These are phyloP conservation scores for Muscicapa striata DNA, from an alignment of 2,797 vertebrate genomes.

Conservation along the genomic window DNA sequence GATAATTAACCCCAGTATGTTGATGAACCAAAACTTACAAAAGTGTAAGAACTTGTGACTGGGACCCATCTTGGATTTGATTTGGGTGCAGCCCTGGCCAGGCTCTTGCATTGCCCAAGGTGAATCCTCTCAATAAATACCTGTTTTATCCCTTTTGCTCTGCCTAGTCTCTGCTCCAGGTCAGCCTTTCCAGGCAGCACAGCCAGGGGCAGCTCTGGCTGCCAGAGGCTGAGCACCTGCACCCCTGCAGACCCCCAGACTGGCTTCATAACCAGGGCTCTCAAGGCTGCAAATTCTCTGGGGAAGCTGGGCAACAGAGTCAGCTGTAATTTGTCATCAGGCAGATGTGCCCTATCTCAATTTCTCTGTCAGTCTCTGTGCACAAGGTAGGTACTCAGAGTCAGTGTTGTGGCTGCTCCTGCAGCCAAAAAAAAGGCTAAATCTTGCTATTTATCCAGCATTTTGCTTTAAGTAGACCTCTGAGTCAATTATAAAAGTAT, in stretches of 20 bases:
- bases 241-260: rapidly evolving
- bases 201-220: not conserved
- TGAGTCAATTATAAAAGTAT: not conserved
- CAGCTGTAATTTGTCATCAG: not conserved
- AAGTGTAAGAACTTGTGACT: too few species aligned
- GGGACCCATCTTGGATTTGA: too few species aligned
- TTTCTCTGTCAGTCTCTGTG: not conserved
- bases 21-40: too few species aligned
- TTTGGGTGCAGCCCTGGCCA: too few species aligned
- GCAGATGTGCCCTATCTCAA: not conserved
- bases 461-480: not conserved
- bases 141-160: too few species aligned
- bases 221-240: not conserved
- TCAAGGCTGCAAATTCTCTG: not conserved
- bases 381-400: not conserved
- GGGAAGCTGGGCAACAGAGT: not conserved
- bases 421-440: not conserved
- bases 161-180: too few species aligned
- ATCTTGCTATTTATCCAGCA: not conserved
- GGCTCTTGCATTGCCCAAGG: too few species aligned
- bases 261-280: not conserved
- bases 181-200: too few species aligned
- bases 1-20: too few species aligned
- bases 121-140: too few species aligned
- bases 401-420: not conserved